phyloP scores from a whole-genome alignment of 92 coral and sea anemone genomes.

The Montipora capitata region DNA sequence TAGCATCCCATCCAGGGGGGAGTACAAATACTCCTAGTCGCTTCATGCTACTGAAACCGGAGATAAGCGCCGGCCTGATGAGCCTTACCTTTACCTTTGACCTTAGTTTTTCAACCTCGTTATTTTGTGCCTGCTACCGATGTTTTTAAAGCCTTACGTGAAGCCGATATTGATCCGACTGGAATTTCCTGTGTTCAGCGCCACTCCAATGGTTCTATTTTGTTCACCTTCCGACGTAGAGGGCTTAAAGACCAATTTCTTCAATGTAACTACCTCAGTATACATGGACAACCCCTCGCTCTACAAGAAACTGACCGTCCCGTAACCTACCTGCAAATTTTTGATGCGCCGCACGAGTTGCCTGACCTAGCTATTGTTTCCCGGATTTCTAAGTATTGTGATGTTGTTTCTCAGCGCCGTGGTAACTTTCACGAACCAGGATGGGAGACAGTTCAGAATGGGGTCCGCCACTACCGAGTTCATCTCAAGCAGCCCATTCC shows the following conservation, averaged over 20 bases:
- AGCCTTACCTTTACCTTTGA: too few relatives aligned
- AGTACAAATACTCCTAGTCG: too few relatives aligned
- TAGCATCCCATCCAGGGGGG: too few relatives aligned
- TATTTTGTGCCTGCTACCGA: neutral
- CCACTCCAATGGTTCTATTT: neutral
- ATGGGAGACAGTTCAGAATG: neutral
- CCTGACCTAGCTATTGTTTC: slow-evolving; percentile 7
- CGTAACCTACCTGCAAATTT: slow-evolving; percentile 1
- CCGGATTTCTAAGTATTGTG: neutral
- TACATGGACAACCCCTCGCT: too few relatives aligned
- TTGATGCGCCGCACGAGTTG: slow-evolving; percentile 33
- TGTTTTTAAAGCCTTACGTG: neutral
- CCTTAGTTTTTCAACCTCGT: neutral
- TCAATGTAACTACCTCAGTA: too few relatives aligned
- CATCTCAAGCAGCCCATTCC: too few relatives aligned
- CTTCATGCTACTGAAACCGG: too few relatives aligned
- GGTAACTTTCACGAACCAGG: neutral
- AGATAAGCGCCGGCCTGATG: too few relatives aligned
- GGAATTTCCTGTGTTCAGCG: neutral
- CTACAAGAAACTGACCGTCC: too few relatives aligned
- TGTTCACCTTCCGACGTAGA: slow-evolving; percentile 2
- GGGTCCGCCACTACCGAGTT: neutral
- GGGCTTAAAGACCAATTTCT: too few relatives aligned
- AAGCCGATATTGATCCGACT: neutral
- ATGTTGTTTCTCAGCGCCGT: neutral